Base-by-base conservation (phyloP, 2,888 invertebrate genomes). In the Pyrrhia umbra region DNA sequence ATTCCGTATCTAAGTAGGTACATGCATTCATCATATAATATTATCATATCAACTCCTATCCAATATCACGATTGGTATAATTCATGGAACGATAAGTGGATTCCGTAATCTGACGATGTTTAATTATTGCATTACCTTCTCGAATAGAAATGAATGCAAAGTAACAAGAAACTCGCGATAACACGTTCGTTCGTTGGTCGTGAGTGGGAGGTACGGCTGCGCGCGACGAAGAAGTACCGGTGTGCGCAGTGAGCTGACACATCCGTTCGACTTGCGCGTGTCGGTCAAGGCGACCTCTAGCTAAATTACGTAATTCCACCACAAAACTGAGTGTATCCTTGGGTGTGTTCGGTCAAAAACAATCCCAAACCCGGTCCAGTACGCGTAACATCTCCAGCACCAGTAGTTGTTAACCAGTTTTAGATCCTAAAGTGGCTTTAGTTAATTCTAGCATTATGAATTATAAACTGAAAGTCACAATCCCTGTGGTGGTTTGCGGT, bases 171-270 rank as follows among this genome's bases (percentile, higher is more conserved):
- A 92, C 94, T 89, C 81, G 86, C 89, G 92, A 92, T 92, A 91
- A 90, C 89, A 90, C 81, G 84, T 87, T 90, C 85, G 88, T 86
- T 83, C 85, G 87, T 84, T 86, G 87, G 84, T 80, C 74, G 85
- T 83, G 88, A 92, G 94, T 93, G 92, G 92, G 93, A 93, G 93
- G 92, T 79, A 89, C 86, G 89, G 88, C 90, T 92, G 93, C 92
- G 93, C 92, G 84, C 86, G 77, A 80, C 88, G 82, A 83, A 87
- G 86, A 85, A 90, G 82, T 85, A 86, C 88, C 88, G 89, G 88
- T 93, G 88, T 93, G 94, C 95, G 95, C 94, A 93, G 93, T 92
- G 90, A 91, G 91, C 92, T 92, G 92, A 92, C 91, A 92, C 90
- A 92, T 92, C 92, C 91, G 91, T 89, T 89, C 87, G 93, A 93